Evolutionary conservation across 2,888 invertebrate species (phyloP).

Genomic region (Galerucella pusilla): DNA sequence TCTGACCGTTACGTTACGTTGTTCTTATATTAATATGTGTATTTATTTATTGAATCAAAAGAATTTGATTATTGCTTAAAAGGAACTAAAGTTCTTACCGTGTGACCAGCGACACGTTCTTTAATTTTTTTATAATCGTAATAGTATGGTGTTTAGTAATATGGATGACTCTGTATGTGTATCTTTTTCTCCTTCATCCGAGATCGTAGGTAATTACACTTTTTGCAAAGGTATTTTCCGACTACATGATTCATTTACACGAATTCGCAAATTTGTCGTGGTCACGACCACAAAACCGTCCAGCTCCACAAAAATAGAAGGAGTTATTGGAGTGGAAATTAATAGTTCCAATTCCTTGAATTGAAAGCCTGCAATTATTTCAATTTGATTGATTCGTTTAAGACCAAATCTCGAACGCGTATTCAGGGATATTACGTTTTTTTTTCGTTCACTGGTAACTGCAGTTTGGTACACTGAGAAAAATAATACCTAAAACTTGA

Average conservation of each 20-base stretch:
- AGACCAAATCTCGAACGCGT: background rate
- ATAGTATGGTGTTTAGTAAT: background rate
- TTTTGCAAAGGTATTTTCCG: background rate
- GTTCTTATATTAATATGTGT: too few relatives aligned
- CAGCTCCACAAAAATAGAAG: background rate
- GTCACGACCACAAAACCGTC: constrained; percentile 12
- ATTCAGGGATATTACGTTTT: background rate
- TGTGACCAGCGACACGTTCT: too few relatives aligned
- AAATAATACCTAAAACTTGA: background rate
- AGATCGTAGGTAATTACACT: background rate
- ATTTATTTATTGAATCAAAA: too few relatives aligned
- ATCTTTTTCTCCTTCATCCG: background rate
- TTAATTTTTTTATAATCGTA: too few relatives aligned
- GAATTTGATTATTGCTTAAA: too few relatives aligned
- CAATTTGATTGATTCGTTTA: constrained; percentile 1
- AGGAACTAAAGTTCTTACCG: too few relatives aligned
- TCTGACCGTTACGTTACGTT: too few relatives aligned
- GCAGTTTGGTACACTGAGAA: background rate
- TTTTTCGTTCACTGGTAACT: background rate
- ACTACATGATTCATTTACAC: constrained; percentile 7
- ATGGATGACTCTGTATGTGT: background rate
- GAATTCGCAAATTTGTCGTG: constrained; percentile 3
- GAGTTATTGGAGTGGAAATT: constrained; percentile 38
- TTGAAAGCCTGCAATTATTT: background rate
- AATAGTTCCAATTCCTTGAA: constrained; percentile 23